Evolutionary conservation across 1,140 invertebrate genomes (phyloP), one percentile per base, ranked within the genome.

Genomic region (Oryctes rhinoceros): DNA sequence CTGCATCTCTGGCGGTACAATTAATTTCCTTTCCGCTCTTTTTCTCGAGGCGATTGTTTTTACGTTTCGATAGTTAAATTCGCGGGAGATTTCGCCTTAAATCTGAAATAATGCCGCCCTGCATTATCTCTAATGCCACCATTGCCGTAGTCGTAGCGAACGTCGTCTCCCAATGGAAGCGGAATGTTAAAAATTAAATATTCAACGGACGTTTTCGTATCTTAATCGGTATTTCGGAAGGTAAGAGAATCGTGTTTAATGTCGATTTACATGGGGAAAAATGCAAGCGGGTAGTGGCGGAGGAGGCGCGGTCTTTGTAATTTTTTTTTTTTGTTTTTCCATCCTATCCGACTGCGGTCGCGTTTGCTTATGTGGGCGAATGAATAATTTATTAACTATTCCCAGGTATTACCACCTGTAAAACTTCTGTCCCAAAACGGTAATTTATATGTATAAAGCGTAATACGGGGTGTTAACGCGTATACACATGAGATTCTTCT

Each of bases 361-460:
- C 65, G 20, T 35, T 71, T 11, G 18, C n/a, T 35, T n/a, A 67
- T 30, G 24, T 37, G 65, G 35, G 65, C 35, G 35, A 71, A 71
- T 71, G 65, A 71, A 71, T 71, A 71, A 71, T 71, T 71, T 71
- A 71, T 71, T 71, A 71, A 71, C 65, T 71, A 71, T 71, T 59
- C 53, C 39, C 53, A 30, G 65, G 65, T 71, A 71, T 71, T 71
- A 71, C 65, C 35, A 71, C 65, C 65, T 71, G 65, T 71, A 71
- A 71, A 71, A 71, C 65, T 71, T 24, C 24, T 71, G 65, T 71
- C 24, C 24, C 65, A 71, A 71, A 71, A 37, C 65, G 65, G 24
- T 71, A 71, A 71, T 71, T 71, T 71, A 71, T 71, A 71, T 71
- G 65, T 71, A 71, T 71, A 71, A 71, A 71, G 24, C 65, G 35